These are phyloP conservation scores for Andricus quercusramuli DNA, from an alignment of 2,888 invertebrate species.

Conservation along the genomic window DNA sequence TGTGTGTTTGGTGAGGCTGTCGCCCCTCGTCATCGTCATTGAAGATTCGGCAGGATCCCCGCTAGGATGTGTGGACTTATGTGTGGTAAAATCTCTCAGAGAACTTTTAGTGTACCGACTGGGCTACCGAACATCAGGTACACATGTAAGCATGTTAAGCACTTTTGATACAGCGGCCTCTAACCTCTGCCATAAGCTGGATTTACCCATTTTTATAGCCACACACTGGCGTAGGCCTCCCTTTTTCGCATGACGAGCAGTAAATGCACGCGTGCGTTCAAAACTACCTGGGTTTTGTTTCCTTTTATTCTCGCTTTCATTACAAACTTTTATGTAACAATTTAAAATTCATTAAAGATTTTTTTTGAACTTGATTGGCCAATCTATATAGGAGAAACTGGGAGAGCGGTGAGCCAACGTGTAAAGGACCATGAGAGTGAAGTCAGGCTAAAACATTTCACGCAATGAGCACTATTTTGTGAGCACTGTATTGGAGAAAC, in stretches of 20 bases:
- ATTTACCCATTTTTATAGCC: constrained; percentile 28
- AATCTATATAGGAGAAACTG: no score
- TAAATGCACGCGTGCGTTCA: no score
- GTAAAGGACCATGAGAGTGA: no score
- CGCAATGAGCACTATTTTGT: no score
- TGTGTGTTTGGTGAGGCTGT: constrained; percentile 75
- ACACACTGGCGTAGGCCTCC: constrained; percentile 22
- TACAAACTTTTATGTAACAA: no score
- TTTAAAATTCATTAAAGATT: no score
- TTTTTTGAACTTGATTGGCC: no score
- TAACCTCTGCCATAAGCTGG: constrained; percentile 59
- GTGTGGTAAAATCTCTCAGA: constrained; percentile 55
- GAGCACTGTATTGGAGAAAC: no score
- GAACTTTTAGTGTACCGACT: constrained; percentile 46
- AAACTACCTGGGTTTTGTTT: no score
- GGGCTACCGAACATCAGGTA: constrained; percentile 54
- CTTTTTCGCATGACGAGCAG: background rate
- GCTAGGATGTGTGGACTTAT: constrained; percentile 45
- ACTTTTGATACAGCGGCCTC: constrained; percentile 52
- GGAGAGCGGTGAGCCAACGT: no score
- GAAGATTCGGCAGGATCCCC: constrained; percentile 64
- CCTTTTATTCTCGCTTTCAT: no score
- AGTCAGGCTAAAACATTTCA: no score
- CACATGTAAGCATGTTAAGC: constrained; percentile 49
- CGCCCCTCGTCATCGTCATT: constrained; percentile 76